A percentile compares a stretch with the other conserved stretches of the same genome.
Conservation (phyloP, 2,113 vertebrate species). For the Prionailurus viverrinus region DNA sequence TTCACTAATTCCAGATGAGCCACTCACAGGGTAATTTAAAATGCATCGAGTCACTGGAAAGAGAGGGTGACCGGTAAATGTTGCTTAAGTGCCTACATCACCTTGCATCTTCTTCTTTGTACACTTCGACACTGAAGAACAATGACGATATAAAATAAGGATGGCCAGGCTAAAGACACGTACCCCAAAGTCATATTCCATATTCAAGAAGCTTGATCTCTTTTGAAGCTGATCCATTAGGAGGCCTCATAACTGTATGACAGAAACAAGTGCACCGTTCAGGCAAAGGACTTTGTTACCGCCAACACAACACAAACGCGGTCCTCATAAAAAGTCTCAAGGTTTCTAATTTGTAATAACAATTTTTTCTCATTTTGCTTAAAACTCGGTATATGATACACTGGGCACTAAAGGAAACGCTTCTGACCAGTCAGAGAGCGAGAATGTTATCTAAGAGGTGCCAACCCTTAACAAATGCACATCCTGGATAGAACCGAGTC, state of each 20-base stretch:
- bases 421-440: neutral
- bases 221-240: neutral
- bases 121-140: neutral
- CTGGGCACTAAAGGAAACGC: neutral
- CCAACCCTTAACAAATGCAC: neutral
- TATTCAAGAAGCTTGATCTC: neutral
- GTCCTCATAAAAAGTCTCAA: neutral
- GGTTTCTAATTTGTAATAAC: neutral
- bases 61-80: slow-evolving; percentile 55
- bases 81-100: neutral
- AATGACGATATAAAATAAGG: neutral
- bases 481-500: neutral
- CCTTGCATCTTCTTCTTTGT: neutral
- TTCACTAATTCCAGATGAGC: neutral
- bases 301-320: neutral
- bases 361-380: neutral
- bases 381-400: neutral
- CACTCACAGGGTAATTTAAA: slow-evolving; percentile 68
- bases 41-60: slow-evolving; percentile 11
- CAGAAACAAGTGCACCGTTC: neutral
- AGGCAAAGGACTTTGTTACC: neutral
- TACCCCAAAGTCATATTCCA: neutral
- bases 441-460: neutral
- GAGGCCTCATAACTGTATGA: neutral
- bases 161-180: neutral